phyloP scores from a whole-genome alignment of 2,113 vertebrate species.

The Parotia lawesii region DNA sequence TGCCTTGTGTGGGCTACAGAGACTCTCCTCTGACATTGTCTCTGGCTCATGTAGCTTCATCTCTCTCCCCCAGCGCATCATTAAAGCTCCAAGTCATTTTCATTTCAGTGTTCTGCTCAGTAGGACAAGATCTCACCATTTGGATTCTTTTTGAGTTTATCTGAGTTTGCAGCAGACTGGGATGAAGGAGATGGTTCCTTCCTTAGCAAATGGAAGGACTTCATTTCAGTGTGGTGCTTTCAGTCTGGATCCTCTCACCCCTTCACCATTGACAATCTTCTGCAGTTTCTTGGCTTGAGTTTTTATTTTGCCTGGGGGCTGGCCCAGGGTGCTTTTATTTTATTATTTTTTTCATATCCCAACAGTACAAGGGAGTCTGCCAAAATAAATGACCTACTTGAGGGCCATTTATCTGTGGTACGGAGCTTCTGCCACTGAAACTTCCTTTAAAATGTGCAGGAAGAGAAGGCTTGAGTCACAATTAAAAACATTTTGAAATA shows the following conservation, averaged over 20 bases:
- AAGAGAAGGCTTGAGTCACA: background rate
- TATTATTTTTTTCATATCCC: background rate
- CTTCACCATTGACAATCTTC: background rate
- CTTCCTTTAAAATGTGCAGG: background rate
- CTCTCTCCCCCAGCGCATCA: background rate
- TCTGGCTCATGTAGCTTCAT: background rate
- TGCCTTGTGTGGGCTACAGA: background rate
- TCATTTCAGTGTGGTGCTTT: background rate
- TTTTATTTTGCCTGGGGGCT: background rate
- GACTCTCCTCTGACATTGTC: background rate
- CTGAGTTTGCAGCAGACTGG: slow-evolving; percentile 12
- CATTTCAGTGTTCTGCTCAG: background rate
- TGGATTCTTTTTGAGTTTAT: background rate
- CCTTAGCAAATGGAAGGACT: background rate
- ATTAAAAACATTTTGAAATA: background rate
- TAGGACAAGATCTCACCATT: background rate
- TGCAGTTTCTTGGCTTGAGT: background rate
- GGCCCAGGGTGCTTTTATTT: background rate
- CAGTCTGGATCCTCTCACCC: background rate
- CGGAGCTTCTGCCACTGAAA: background rate
- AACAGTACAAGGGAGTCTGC: background rate
- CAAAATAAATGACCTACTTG: background rate
- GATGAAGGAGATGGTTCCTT: background rate
- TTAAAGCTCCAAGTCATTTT: background rate
- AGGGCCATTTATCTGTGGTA: background rate